phyloP scores from a whole-genome alignment of 2,888 invertebrate species.

The Coenonympha glycerion region DNA sequence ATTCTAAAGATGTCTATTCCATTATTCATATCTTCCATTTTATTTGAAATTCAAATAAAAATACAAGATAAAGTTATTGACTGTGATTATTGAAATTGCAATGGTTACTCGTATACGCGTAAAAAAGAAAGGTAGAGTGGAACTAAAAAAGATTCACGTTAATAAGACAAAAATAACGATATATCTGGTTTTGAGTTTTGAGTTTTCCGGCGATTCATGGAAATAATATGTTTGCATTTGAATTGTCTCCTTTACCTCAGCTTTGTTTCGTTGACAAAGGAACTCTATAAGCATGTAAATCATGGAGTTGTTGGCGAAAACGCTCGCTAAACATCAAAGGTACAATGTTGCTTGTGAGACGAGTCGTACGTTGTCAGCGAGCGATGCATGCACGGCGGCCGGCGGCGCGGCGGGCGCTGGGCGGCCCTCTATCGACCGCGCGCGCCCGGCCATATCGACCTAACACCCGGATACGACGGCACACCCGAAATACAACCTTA shows the following conservation, averaged over 20 bases:
- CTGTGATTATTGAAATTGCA: no score
- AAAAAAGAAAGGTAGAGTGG: no score
- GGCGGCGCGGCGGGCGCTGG: constrained; percentile 43
- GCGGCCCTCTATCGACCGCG: constrained; percentile 58
- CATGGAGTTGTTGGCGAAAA: constrained; percentile 5
- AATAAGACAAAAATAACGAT: no score
- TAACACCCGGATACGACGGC: constrained; percentile 51
- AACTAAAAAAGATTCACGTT: no score
- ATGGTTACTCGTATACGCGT: not conserved
- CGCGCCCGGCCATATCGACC: constrained; percentile 65
- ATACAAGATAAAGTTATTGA: not conserved
- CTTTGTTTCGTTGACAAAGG: constrained; percentile 9
- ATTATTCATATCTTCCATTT: constrained; percentile 22
- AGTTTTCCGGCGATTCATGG: not conserved
- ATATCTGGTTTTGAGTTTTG: no score
- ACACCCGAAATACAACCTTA: constrained; percentile 58
- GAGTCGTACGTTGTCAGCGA: constrained; percentile 44
- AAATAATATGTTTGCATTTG: not conserved
- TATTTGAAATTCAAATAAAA: constrained; percentile 1
- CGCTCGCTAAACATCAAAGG: constrained; percentile 21
- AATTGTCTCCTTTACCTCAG: no score
- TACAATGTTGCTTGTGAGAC: constrained; percentile 34
- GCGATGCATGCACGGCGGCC: constrained; percentile 24
- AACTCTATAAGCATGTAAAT: constrained; percentile 12
- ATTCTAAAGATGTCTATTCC: constrained; percentile 14